These are phyloP conservation scores for Scelioninae gen. 1 DNA, from an alignment of 2,888 invertebrate species.

Conservation along the genomic window DNA sequence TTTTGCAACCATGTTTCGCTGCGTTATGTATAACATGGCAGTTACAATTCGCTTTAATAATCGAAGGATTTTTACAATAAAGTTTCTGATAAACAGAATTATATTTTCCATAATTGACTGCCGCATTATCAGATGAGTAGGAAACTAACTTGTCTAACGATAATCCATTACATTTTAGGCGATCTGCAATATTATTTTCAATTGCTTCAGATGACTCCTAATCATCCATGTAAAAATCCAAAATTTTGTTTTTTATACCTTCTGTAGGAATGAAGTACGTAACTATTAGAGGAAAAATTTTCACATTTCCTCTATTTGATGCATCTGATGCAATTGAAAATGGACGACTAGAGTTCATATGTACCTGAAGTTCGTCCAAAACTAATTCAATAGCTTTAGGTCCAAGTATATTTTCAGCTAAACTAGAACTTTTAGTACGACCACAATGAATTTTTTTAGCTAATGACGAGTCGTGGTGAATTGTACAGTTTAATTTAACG, in stretches of 20 bases:
- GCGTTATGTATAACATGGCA: conserved; percentile 71
- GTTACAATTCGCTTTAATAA: conserved; percentile 71
- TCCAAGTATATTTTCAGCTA: conserved; percentile 36
- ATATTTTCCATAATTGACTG: conserved; percentile 60
- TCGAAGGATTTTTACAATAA: conserved; percentile 32
- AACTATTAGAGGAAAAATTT: conserved; percentile 43
- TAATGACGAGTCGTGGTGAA: conserved; percentile 35
- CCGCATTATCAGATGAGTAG: conserved; percentile 61
- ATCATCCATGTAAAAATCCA: conserved; percentile 43
- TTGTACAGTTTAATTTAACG: too few relatives aligned
- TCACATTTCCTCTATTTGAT: conserved; percentile 41
- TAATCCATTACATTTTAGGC: background rate
- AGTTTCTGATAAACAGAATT: conserved; percentile 64
- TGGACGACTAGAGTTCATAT: background rate
- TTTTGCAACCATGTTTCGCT: conserved; percentile 70
- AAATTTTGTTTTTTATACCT: background rate
- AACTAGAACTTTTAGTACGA: conserved; percentile 48
- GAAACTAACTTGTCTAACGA: conserved; percentile 12
- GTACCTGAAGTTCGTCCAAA: conserved; percentile 5
- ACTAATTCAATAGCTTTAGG: conserved; percentile 35
- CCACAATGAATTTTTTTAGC: conserved; percentile 54
- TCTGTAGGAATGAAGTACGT: conserved; percentile 19
- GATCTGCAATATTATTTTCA: background rate
- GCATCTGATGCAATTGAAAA: conserved; percentile 46
- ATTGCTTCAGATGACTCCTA: conserved; percentile 25